Evolutionary conservation across 2,797 vertebrate genomes (phyloP).

Genomic region (Chiloscyllium punctatum): DNA sequence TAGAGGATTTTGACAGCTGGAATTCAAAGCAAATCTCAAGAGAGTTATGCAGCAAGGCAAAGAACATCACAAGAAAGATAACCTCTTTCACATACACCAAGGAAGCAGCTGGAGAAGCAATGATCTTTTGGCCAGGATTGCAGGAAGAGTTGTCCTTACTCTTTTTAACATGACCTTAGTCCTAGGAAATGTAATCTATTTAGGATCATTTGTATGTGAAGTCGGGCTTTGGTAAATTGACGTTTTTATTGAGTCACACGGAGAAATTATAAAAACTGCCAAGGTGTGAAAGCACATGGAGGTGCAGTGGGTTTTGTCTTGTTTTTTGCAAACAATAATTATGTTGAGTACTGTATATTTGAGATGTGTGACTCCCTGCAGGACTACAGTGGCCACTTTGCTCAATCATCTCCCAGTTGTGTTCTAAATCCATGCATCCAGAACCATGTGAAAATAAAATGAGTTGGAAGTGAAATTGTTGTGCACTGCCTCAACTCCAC

Average conservation of each 20-base stretch:
- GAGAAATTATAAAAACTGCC: background rate
- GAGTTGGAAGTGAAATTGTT: background rate
- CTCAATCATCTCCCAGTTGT: background rate
- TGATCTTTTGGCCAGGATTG: background rate
- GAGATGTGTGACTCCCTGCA: background rate
- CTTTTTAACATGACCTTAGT: background rate
- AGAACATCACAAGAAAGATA: background rate
- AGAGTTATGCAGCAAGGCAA: background rate
- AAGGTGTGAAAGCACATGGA: background rate
- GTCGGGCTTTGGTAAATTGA: background rate
- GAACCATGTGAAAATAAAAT: background rate
- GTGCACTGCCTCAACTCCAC: background rate
- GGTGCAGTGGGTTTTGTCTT: background rate
- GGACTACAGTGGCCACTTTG: background rate
- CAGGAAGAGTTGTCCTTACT: constrained; percentile 19
- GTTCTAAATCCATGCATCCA: background rate
- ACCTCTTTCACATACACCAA: background rate
- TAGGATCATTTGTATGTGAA: constrained; percentile 21
- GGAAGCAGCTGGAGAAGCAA: constrained; percentile 21
- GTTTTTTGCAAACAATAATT: background rate
- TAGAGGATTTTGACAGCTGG: constrained; percentile 25
- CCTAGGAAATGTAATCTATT: constrained; percentile 11
- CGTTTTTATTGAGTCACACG: background rate
- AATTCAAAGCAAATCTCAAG: background rate
- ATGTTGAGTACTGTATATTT: background rate